Base-by-base conservation (phyloP, 2,888 invertebrate genomes). In the Nowickia ferox region DNA sequence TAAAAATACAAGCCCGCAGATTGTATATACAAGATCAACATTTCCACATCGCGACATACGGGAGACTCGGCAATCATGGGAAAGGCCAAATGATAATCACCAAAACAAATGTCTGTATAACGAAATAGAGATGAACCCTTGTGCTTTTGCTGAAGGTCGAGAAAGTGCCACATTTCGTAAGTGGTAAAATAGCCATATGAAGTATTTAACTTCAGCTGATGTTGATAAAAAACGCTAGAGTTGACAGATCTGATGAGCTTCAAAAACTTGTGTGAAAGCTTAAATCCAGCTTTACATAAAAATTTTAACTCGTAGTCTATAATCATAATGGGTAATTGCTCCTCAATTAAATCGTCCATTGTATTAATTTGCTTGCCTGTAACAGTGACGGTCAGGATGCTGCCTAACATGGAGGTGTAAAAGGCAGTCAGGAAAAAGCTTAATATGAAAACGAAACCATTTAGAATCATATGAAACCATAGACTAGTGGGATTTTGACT, bases 61-160 rank as follows among this genome's bases (percentile, higher is more conserved):
- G 84, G 77, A 9, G 84, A 86, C 22, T 87, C 87, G 5, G 83
- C 53, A 13, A 57, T 87, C 85, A 89, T 86, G 51, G 89, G 92
- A 85, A 87, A 88, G 4, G 88, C 78, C 22, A 86, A 68, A 66
- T 86, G 84, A 71, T 83, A 87, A 11, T 90, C 89, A 5, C 92
- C 91, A 11, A 91, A 92, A 75, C 92, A 91, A 15, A 91, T 91
- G 74, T 89, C 88, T 65, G 89, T 88, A n/a, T 90, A 87, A 30
- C 90, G 90, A 53, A 92, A 91, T 11, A 85, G 10, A 1, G 80
- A 53, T 46, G 89, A 89, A 15, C 88, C 89, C 15, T 91, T 87
- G 13, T 87, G 78, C 0, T 76, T 75, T 55, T 92, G 92, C 69
- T 92, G 92, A 0, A 89, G 88, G 17, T 90, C 87, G 11, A 91